These are phyloP conservation scores for Cichlasoma orientale DNA, from an alignment of 2,797 vertebrate genomes.

Conservation along the genomic window DNA sequence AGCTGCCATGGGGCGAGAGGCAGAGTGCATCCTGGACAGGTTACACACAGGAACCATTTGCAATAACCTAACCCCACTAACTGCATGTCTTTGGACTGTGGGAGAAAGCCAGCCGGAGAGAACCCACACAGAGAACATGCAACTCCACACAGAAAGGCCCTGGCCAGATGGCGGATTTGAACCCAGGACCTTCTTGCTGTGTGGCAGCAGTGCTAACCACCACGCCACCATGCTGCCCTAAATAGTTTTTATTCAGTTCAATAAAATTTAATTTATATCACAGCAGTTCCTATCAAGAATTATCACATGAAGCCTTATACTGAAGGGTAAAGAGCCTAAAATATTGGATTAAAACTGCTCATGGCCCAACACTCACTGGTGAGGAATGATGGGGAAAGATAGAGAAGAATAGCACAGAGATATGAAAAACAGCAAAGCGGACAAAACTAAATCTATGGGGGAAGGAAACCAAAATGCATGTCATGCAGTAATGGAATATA, in stretches of 20 bases:
- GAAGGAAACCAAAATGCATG: neutral
- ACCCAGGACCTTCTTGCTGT: too few species aligned
- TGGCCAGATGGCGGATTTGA: too few species aligned
- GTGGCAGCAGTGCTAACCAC: too few species aligned
- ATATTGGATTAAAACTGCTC: neutral
- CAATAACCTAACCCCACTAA: too few species aligned
- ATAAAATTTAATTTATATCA: neutral
- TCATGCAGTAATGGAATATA: neutral
- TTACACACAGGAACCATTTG: too few species aligned
- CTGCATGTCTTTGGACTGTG: too few species aligned
- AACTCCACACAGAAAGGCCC: too few species aligned
- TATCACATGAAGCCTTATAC: neutral
- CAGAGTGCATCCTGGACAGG: too few species aligned
- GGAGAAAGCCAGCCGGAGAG: too few species aligned
- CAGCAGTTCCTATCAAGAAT: neutral
- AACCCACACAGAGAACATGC: too few species aligned
- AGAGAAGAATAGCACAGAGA: neutral
- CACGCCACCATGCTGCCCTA: too few species aligned
- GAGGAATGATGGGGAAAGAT: neutral
- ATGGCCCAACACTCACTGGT: neutral
- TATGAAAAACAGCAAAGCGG: neutral
- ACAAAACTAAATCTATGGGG: neutral
- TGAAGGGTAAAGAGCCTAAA: neutral
- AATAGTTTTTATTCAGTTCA: neutral
- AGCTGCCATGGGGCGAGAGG: too few species aligned